Conservation (phyloP, 2,888 invertebrate species). For the Steinernema carpocapsae region DNA sequence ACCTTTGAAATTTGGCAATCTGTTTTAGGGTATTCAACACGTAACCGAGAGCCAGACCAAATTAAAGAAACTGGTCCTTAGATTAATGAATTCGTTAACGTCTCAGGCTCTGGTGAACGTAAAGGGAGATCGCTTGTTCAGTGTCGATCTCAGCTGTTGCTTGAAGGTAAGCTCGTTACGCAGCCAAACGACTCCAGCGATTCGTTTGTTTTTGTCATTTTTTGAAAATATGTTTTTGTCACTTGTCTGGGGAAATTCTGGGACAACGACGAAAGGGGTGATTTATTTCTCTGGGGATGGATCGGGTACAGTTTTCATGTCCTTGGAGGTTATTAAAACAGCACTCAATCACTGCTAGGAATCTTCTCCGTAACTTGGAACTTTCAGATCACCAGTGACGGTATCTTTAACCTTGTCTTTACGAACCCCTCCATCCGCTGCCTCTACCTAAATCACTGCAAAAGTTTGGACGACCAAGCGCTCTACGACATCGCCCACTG, state of each 20-base stretch:
- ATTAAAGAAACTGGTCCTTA: conserved; percentile 55
- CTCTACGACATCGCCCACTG: conserved; percentile 66
- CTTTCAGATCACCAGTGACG: conserved; percentile 56
- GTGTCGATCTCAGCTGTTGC: conserved; percentile 67
- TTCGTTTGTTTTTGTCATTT: too few species aligned
- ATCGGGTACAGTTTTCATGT: too few species aligned
- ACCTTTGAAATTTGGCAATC: not conserved
- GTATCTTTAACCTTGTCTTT: conserved; percentile 56
- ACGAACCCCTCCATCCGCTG: conserved; percentile 59
- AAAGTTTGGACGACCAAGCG: conserved; percentile 63
- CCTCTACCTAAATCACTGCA: conserved; percentile 65
- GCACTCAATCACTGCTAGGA: not conserved
- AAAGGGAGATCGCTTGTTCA: conserved; percentile 52
- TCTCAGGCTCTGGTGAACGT: conserved; percentile 56
- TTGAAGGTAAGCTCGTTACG: conserved; percentile 45
- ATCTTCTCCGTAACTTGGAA: too few species aligned
- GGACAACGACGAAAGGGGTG: too few species aligned
- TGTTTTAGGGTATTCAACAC: conserved; percentile 52
- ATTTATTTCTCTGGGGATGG: too few species aligned
- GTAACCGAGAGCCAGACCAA: conserved; percentile 56
- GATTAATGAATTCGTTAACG: conserved; percentile 57
- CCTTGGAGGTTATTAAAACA: not conserved
- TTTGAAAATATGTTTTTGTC: too few species aligned
- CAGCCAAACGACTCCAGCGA: too few species aligned
- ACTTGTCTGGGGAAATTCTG: too few species aligned